These are phyloP conservation scores for Brachypalpus laphriformis DNA, from an alignment of 2,888 invertebrate species.

Conservation along the genomic window DNA sequence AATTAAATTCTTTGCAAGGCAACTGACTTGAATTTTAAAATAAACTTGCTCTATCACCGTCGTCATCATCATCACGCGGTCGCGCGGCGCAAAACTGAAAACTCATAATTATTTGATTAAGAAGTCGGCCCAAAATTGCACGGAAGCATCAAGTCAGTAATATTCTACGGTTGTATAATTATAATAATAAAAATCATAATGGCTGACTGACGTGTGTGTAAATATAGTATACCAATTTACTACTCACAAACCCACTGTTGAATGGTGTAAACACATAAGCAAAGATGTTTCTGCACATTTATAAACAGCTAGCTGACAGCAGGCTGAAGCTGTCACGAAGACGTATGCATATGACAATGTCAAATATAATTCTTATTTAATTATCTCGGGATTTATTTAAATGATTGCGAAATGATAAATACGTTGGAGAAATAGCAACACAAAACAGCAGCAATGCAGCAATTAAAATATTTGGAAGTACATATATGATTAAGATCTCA, in stretches of 20 bases:
- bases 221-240: conserved; percentile 47
- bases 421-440: neutral
- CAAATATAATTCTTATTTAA: conserved; percentile 58
- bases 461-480: conserved; percentile 54
- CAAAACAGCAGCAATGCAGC: conserved; percentile 17
- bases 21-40: conserved; percentile 57
- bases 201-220: conserved; percentile 56
- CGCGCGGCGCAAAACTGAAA: conserved; percentile 14
- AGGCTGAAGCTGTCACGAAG: conserved; percentile 39
- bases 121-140: conserved; percentile 62
- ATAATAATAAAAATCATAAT: conserved; percentile 60
- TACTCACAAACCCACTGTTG: conserved; percentile 25
- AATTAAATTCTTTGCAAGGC: conserved; percentile 35
- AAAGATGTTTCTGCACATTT: conserved; percentile 6
- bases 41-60: conserved; percentile 29
- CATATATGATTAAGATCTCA: conserved; percentile 30
- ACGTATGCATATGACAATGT: conserved; percentile 59
- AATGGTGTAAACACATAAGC: conserved; percentile 27
- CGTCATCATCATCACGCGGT: conserved; percentile 15
- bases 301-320: conserved; percentile 31
- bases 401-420: conserved; percentile 47
- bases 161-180: conserved; percentile 57
- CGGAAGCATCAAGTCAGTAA: conserved; percentile 55
- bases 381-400: conserved; percentile 53
- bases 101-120: conserved; percentile 52